phyloP scores from a whole-genome alignment of 2,888 invertebrate genomes.

The Drosophila barbarae region DNA sequence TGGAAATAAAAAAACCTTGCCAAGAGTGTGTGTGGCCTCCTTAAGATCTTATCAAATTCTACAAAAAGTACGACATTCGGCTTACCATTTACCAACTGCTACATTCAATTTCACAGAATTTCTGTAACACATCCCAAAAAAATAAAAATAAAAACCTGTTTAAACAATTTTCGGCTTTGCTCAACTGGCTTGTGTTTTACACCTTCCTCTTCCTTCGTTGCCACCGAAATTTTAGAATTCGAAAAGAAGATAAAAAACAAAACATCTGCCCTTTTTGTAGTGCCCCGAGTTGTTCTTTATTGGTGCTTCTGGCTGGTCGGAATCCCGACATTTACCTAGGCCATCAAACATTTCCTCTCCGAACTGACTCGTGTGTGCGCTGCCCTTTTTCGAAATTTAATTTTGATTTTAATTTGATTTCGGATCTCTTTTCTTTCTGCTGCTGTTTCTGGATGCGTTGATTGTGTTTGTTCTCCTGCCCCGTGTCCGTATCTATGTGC shows the following conservation, averaged over 20 bases:
- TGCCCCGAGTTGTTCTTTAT: conserved; percentile 16
- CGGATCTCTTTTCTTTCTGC: conserved; percentile 32
- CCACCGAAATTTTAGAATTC: conserved; percentile 7
- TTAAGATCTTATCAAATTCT: conserved; percentile 1
- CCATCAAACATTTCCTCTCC: conserved; percentile 19
- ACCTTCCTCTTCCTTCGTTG: conserved; percentile 4
- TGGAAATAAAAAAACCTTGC: too few species aligned
- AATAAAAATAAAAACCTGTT: conserved; percentile 12
- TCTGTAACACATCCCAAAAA: conserved; percentile 7
- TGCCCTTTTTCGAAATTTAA: conserved; percentile 32
- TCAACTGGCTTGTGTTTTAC: conserved; percentile 9
- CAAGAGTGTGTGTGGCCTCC: neutral
- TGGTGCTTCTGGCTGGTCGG: conserved; percentile 11
- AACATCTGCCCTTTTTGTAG: conserved; percentile 37
- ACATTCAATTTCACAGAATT: conserved; percentile 17
- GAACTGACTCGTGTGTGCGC: conserved; percentile 14
- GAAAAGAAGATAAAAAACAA: conserved; percentile 18
- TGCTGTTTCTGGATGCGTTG: conserved; percentile 9
- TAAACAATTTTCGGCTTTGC: conserved; percentile 4
- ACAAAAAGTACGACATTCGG: neutral
- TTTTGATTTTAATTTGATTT: conserved; percentile 67
- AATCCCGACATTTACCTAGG: conserved; percentile 39
- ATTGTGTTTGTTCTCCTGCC: conserved; percentile 38
- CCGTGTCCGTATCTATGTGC: conserved; percentile 14
- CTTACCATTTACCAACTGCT: neutral